Evolutionary conservation across 92 coral and sea anemone genomes (phyloP), one percentile per base, ranked within the genome.

Genomic region (Palythoa grandis): DNA sequence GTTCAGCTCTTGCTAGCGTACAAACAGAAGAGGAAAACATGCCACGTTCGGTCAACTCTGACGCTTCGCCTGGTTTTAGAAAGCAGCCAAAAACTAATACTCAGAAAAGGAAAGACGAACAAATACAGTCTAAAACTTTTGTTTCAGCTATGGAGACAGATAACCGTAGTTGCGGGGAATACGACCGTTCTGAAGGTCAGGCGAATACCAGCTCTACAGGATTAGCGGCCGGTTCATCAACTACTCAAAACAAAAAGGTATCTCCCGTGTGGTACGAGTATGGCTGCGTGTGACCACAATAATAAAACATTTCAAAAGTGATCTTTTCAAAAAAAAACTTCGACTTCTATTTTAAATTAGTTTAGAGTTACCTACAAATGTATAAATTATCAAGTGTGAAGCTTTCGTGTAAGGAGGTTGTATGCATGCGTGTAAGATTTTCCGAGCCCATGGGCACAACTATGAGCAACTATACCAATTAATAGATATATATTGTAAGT

Each of bases 181-280:
- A 52, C 13, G 85, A 80, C 20, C 25, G 63, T 22, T 19, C 74
- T 11, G 85, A 80, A 1, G 72, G 58, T 66, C 67, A 66, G 52
- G 14, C 24, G 15, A 66, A 16, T 60, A 66, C 72, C 7, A 80
- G 47, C 40, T 80, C 85, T 7, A 48, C 74, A 12, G 85, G 47
- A 35, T 43, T 67, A 12, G 69, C 82, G 23, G 35, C 1, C 35
- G 82, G 70, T 63, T 77, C 85, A 10, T 74, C 56, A 25, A 17
- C 85, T 43, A 23, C 35, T 68, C 85, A 80, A 43, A 90, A 87
- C 10, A 89, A 82, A 16, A 93, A 93, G 84, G 92, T 87, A 50
- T 71, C 92, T 19, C 87, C 98, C 1, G 86, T 93, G 54, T 94
- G 98, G 98, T 90, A 90, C 77, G 98, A 94, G 71, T 94, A 94